phyloP scores from a whole-genome alignment of 2,797 vertebrate species.

The Myotis daubentonii region DNA sequence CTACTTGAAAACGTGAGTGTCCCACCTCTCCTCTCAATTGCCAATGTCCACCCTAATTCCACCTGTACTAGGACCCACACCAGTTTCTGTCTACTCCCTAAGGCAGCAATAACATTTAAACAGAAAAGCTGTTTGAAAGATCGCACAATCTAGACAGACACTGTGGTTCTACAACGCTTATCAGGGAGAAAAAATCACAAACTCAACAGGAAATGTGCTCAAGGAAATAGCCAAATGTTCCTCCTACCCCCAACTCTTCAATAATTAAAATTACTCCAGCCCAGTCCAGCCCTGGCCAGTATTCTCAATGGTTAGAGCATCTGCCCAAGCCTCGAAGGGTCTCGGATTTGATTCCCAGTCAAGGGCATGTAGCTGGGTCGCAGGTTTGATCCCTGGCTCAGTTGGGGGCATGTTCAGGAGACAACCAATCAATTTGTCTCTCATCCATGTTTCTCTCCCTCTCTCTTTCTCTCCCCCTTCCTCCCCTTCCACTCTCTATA shows the following conservation, averaged over 20 bases:
- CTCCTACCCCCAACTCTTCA: background rate
- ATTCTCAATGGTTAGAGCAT: too few species aligned
- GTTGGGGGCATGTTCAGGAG: too few species aligned
- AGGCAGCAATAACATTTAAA: background rate
- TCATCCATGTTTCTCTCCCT: too few species aligned
- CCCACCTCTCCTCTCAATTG: background rate
- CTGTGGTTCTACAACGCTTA: background rate
- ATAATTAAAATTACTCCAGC: background rate
- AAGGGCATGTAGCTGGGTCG: too few species aligned
- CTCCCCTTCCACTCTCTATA: too few species aligned
- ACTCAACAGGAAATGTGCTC: slow-evolving; percentile 17
- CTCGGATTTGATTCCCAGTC: too few species aligned
- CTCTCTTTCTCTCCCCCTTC: too few species aligned
- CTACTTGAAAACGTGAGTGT: background rate
- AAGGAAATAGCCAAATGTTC: background rate
- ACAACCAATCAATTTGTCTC: too few species aligned
- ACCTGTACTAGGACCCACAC: background rate
- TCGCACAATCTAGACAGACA: background rate
- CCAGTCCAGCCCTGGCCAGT: background rate
- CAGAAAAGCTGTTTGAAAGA: background rate
- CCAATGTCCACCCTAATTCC: background rate
- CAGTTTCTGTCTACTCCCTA: background rate
- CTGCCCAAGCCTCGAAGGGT: too few species aligned
- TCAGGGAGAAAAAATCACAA: background rate
- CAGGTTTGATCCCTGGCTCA: too few species aligned